Evolutionary conservation across 2,113 vertebrate species (phyloP), one percentile per base, ranked within the genome.

Genomic region (Ailuropoda melanoleuca): DNA sequence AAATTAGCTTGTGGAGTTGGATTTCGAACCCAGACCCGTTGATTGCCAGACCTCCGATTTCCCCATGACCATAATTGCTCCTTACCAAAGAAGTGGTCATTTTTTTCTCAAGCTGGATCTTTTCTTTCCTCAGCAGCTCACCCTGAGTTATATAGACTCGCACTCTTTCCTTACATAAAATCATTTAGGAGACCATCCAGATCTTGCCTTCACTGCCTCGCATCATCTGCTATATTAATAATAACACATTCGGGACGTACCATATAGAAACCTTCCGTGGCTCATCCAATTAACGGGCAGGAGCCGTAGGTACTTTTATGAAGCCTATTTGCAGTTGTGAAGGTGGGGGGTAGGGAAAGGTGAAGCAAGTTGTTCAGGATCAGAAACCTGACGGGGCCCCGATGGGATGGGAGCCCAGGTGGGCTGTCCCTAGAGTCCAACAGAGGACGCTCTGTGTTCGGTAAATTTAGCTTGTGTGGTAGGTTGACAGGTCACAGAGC

Each of bases 381-480:
- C 75, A 39, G 56, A 55, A 37, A 31, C 18, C 48, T 10, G 7
- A 37, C 18, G 56, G 39, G 24, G 37, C 62, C 68, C 24, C 17
- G 72, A 14, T 12, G 8, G 24, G 19, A 26, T 12, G 15, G 55
- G 34, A 39, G 31, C 62, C 7, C 18, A 5, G 24, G 37, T 4
- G 53, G 23, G 56, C 72, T 39, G 21, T 72, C 56, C 50, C 72
- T 55, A 53, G 50, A 39, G n/a, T 21, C 53, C 80, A 62, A 4
- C 1, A 77, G 13, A 17, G 10, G 64, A 72, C 18, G 4, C 12
- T 2, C 0, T 24, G 3, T 10, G 26, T 53, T 58, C 0, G 0
- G 39, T 56, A 21, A 93, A 26, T 31, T 70, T 48, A 53, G n/a
- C 19, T 60, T n/a, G n/a, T n/a, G n/a, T n/a, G n/a, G n/a, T 21